Evolutionary conservation across 2,113 vertebrate species (phyloP).

Genomic region (Lathamus discolor): DNA sequence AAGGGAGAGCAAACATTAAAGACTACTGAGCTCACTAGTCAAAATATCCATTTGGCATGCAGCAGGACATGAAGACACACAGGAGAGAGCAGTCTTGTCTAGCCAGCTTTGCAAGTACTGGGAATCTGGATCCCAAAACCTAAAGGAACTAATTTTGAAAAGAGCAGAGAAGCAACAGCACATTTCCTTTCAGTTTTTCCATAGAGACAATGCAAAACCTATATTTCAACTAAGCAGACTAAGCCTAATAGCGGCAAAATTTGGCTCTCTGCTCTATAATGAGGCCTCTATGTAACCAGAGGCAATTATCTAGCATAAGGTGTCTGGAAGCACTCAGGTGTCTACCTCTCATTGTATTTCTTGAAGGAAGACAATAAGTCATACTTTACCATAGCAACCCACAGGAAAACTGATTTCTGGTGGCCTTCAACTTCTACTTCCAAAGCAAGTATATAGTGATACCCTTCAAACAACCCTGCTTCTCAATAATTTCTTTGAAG

Average conservation of each 20-base stretch:
- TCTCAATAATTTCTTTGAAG: neutral
- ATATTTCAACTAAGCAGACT: neutral
- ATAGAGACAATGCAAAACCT: neutral
- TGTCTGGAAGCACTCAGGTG: neutral
- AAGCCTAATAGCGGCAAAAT: neutral
- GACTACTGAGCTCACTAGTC: neutral
- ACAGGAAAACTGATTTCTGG: neutral
- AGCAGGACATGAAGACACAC: neutral
- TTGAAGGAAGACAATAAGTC: neutral
- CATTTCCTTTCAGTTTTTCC: neutral
- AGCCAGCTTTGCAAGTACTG: neutral
- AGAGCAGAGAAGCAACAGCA: neutral
- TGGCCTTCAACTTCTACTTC: neutral
- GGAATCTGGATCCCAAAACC: neutral
- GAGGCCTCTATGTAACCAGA: neutral
- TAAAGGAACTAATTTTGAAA: neutral
- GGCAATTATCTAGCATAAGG: neutral
- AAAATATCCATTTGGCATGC: neutral
- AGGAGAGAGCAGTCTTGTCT: neutral
- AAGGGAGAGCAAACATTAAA: neutral
- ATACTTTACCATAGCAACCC: neutral
- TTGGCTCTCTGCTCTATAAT: neutral
- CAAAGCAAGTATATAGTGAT: fast-evolving
- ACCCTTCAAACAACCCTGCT: neutral
- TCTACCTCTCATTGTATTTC: neutral